Evolutionary conservation across 2,113 vertebrate species (phyloP).

Genomic region (Toxotes chatareus): DNA sequence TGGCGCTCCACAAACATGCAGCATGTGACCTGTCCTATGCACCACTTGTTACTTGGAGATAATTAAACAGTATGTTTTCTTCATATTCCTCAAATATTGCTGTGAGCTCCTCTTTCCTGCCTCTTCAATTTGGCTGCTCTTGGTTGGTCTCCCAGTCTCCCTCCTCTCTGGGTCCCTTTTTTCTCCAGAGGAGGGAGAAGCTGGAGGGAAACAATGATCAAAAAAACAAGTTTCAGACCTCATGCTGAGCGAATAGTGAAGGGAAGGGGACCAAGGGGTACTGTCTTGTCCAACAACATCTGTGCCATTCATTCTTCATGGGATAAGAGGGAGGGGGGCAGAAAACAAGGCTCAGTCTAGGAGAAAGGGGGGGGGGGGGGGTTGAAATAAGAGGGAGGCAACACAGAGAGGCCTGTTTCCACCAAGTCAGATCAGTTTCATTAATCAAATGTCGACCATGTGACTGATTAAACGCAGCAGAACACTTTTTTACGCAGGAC

Average conservation of each 20-base stretch:
- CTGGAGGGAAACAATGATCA: conserved; percentile 82
- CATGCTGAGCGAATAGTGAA: conserved; percentile 85
- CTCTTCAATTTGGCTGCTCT: conserved; percentile 66
- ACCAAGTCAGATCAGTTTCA: conserved; percentile 67
- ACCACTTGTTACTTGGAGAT: conserved; percentile 76
- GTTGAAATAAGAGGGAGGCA: conserved; percentile 60
- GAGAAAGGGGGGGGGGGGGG: conserved; percentile 49
- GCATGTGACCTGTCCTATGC: conserved; percentile 57
- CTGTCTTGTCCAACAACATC: conserved; percentile 85
- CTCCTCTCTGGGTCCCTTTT: conserved; percentile 74
- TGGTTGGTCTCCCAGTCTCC: conserved; percentile 65
- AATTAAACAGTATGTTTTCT: conserved; percentile 78
- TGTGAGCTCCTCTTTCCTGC: conserved; percentile 79
- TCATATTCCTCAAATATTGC: conserved; percentile 71
- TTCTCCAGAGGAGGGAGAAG: conserved; percentile 73
- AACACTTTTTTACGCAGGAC: too few species aligned
- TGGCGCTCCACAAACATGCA: conserved; percentile 46
- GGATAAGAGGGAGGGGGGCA: conserved; percentile 50
- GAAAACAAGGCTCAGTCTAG: conserved; percentile 73
- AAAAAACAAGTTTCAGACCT: conserved; percentile 86
- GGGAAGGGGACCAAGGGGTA: conserved; percentile 80
- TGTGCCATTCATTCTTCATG: conserved; percentile 84
- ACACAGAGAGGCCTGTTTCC: conserved; percentile 60
- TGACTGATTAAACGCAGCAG: conserved; percentile 44
- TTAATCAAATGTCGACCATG: conserved; percentile 72